Evolutionary conservation across 2,888 invertebrate genomes (phyloP).

Genomic region (Cyclophora punctaria): DNA sequence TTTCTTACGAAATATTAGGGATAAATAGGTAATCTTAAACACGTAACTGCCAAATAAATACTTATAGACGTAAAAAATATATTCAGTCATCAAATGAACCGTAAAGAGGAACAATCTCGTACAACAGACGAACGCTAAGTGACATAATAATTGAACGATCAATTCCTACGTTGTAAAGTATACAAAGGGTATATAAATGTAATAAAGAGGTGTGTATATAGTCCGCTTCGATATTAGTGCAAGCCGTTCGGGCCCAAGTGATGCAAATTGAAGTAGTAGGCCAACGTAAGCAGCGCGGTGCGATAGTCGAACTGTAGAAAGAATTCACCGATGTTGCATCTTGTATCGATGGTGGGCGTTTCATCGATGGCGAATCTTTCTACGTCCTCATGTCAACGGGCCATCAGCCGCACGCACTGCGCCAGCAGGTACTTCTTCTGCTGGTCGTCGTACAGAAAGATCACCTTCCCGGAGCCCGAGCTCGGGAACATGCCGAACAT

Average conservation of each 20-base stretch:
- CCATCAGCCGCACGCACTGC: slow-evolving; percentile 58
- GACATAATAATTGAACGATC: neutral
- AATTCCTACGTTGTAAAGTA: slow-evolving; percentile 4
- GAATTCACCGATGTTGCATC: slow-evolving; percentile 40
- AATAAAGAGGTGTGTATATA: slow-evolving; percentile 11
- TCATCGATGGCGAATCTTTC: slow-evolving; percentile 39
- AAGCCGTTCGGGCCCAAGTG: slow-evolving; percentile 52
- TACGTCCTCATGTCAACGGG: slow-evolving; percentile 65
- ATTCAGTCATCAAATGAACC: too few species aligned
- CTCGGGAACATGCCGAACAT: slow-evolving; percentile 78
- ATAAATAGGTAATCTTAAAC: too few species aligned
- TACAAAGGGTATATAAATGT: slow-evolving; percentile 21
- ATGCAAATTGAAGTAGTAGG: slow-evolving; percentile 63
- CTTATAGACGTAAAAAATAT: too few species aligned
- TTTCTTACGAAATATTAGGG: too few species aligned
- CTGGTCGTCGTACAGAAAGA: slow-evolving; percentile 62
- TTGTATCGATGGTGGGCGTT: slow-evolving; percentile 9
- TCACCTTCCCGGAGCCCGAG: slow-evolving; percentile 77
- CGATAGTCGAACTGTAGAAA: slow-evolving; percentile 67
- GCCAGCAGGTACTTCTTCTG: slow-evolving; percentile 60
- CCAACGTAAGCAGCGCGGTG: slow-evolving; percentile 51
- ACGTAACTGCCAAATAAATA: too few species aligned
- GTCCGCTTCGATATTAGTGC: slow-evolving; percentile 33
- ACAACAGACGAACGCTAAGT: too few species aligned
- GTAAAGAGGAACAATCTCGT: too few species aligned